phyloP scores from a whole-genome alignment of 2,888 invertebrate species.

The Alentia gelatinosa region DNA sequence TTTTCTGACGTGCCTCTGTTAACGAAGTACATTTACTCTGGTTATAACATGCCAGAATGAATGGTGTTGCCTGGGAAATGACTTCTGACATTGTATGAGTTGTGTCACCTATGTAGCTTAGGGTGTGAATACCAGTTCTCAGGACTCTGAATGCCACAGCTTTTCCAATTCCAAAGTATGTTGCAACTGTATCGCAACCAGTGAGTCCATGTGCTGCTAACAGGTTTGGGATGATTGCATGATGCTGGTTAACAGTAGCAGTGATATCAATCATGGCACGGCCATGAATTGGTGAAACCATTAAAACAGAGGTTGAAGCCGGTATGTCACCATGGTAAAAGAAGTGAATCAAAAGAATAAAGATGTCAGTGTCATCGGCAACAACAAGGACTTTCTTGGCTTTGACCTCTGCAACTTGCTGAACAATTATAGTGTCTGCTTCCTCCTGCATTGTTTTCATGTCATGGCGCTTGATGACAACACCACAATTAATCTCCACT shows the following conservation, averaged over 20 bases:
- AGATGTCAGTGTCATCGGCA: background rate
- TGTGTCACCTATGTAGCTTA: background rate
- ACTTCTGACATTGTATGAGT: background rate
- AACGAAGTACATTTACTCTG: background rate
- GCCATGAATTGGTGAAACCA: constrained; percentile 15
- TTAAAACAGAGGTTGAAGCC: background rate
- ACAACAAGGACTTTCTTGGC: background rate
- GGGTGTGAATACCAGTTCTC: background rate
- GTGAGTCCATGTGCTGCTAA: constrained; percentile 49
- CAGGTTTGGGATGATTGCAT: background rate
- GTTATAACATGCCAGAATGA: background rate
- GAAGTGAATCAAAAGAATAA: background rate
- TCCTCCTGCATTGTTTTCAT: background rate
- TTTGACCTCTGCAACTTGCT: background rate
- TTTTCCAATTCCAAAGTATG: constrained; percentile 17
- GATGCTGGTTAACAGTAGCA: background rate
- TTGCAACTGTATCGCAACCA: constrained; percentile 50
- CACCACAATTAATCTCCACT: background rate
- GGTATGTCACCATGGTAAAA: background rate
- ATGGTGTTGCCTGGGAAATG: background rate
- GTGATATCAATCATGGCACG: constrained; percentile 22
- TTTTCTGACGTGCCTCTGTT: background rate
- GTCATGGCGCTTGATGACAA: background rate
- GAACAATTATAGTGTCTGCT: background rate
- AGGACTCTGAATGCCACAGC: background rate